Percentiles rank a stretch among this genome's conserved stretches.
phyloP scores from a whole-genome alignment of 2,113 vertebrate genomes.

The Rhabdornis inornatus region DNA sequence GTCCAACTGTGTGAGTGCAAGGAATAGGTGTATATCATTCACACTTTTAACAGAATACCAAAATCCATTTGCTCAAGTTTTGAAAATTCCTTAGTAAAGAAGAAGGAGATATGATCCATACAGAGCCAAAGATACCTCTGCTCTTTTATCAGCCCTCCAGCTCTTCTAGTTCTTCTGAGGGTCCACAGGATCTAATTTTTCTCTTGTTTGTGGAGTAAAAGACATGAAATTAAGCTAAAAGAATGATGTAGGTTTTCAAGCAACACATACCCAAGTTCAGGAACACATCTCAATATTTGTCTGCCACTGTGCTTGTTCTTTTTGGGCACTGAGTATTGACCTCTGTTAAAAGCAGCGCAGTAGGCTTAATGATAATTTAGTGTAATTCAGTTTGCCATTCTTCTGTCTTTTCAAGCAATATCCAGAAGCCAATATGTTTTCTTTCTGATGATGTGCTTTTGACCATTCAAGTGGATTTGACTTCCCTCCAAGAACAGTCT shows the following conservation, averaged over 20 bases:
- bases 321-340: neutral
- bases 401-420: neutral
- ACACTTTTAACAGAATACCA: neutral
- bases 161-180: neutral
- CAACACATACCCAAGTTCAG: neutral
- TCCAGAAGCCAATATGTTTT: neutral
- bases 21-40: neutral
- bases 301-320: too few relatives aligned
- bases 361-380: neutral
- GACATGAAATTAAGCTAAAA: neutral
- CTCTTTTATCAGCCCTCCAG: neutral
- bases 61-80: neutral
- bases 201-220: neutral
- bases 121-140: neutral
- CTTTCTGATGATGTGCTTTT: neutral
- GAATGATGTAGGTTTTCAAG: neutral
- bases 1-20: neutral
- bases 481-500: neutral
- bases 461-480: neutral
- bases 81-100: neutral
- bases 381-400: neutral
- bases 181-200: neutral
- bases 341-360: neutral
- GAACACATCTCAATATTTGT: neutral
- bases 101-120: neutral